Conservation (phyloP, 1,140 invertebrate species). For the Drosophila repletoides region DNA sequence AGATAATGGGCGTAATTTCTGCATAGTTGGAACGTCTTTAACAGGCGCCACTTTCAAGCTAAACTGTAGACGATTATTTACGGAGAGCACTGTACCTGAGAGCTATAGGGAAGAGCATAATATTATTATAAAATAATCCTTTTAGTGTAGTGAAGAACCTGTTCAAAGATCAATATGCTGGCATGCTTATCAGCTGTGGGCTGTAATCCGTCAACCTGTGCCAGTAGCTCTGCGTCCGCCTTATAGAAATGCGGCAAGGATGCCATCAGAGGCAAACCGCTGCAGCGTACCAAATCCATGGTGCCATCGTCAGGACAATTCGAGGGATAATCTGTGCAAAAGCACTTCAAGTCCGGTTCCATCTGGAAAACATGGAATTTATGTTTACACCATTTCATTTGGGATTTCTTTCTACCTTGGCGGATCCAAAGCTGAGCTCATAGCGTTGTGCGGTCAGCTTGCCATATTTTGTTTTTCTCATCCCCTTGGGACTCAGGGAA, state of each 20-base stretch:
- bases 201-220: constrained; percentile 86
- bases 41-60: constrained; percentile 86
- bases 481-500: constrained; percentile 85
- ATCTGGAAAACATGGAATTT: constrained; percentile 20
- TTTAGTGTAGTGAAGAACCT: constrained; percentile 82
- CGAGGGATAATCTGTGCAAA: constrained; percentile 84
- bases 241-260: constrained; percentile 91
- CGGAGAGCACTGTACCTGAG: constrained; percentile 86
- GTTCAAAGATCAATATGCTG: constrained; percentile 89
- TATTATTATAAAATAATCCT: not conserved
- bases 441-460: constrained; percentile 88
- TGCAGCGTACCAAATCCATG: constrained; percentile 85
- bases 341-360: constrained; percentile 88
- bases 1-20: constrained; percentile 84
- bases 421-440: constrained; percentile 85
- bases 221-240: constrained; percentile 85
- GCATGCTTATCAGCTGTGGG: constrained; percentile 88
- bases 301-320: constrained; percentile 87
- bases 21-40: constrained; percentile 86
- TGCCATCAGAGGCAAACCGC: constrained; percentile 82
- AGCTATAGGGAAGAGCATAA: too few species aligned
- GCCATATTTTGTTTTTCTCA: constrained; percentile 84
- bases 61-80: constrained; percentile 87
- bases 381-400: too few species aligned
- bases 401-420: too few species aligned